Evolutionary conservation across 2,113 vertebrate genomes (phyloP).

Genomic region (Crocuta crocuta): DNA sequence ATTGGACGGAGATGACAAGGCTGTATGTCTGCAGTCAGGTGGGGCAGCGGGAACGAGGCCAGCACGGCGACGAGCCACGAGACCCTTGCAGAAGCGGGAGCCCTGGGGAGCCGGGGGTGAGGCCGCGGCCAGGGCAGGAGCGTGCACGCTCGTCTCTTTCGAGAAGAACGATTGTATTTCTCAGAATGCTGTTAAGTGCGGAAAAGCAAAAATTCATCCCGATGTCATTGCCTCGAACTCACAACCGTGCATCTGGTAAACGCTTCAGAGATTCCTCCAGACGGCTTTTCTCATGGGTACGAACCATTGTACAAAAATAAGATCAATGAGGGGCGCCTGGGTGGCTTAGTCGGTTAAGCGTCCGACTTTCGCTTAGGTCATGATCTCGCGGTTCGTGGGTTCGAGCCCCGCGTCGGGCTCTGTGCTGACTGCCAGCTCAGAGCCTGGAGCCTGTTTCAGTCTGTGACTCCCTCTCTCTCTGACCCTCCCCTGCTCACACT

Average conservation of each 20-base stretch:
- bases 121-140: rapidly evolving
- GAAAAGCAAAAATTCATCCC: too few relatives aligned
- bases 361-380: too few relatives aligned
- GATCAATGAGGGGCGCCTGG: too few relatives aligned
- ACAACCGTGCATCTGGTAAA: rapidly evolving
- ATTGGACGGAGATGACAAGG: background rate
- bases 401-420: too few relatives aligned
- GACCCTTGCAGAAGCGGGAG: rapidly evolving
- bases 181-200: rapidly evolving
- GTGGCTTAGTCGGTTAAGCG: too few relatives aligned
- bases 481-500: too few relatives aligned
- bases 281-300: rapidly evolving
- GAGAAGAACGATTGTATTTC: rapidly evolving
- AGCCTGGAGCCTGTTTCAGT: too few relatives aligned
- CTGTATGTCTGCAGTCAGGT: rapidly evolving
- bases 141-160: rapidly evolving
- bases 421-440: too few relatives aligned
- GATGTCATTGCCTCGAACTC: rapidly evolving
- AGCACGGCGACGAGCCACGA: rapidly evolving
- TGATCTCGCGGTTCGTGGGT: too few relatives aligned
- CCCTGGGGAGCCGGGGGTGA: rapidly evolving
- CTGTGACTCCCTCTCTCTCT: too few relatives aligned
- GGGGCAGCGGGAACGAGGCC: too few relatives aligned
- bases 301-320: background rate
- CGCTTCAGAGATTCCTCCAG: background rate